Conservation (phyloP, 2,797 vertebrate genomes). For the Cottoperca gobio region DNA sequence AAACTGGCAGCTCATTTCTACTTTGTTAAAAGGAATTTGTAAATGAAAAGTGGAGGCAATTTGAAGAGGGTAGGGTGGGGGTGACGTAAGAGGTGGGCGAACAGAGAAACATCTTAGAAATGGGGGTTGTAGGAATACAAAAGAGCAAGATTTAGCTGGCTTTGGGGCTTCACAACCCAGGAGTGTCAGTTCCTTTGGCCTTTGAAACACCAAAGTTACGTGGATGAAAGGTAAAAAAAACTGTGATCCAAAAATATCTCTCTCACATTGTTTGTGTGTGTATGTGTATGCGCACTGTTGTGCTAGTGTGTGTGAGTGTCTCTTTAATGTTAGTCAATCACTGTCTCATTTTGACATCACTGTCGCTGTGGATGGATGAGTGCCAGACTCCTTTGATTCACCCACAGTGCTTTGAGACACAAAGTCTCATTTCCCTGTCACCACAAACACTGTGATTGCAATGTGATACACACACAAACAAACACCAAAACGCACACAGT, state of each 20-base stretch:
- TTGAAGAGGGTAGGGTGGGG: constrained; percentile 24
- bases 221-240: constrained; percentile 73
- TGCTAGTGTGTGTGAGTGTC: not conserved
- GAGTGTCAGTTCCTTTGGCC: constrained; percentile 65
- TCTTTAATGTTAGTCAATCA: constrained; percentile 74
- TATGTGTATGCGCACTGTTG: constrained; percentile 14
- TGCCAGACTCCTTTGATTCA: constrained; percentile 78
- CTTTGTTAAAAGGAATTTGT: constrained; percentile 65
- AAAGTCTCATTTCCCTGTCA: constrained; percentile 80
- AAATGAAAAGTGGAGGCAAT: constrained; percentile 59
- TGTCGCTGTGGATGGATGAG: constrained; percentile 80
- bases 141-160: constrained; percentile 69
- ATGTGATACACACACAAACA: constrained; percentile 62
- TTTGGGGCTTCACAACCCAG: constrained; percentile 67
- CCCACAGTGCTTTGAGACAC: constrained; percentile 72
- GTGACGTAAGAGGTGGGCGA: constrained; percentile 60
- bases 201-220: constrained; percentile 74
- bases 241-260: constrained; percentile 64
- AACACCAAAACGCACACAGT: constrained; percentile 46
- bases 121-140: constrained; percentile 67
- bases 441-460: constrained; percentile 71
- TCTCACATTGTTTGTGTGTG: constrained; percentile 37
- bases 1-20: constrained; percentile 65
- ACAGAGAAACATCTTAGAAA: constrained; percentile 54
- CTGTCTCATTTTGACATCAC: constrained; percentile 75